Evolutionary conservation across 2,797 vertebrate genomes (phyloP).

Genomic region (Huso huso): DNA sequence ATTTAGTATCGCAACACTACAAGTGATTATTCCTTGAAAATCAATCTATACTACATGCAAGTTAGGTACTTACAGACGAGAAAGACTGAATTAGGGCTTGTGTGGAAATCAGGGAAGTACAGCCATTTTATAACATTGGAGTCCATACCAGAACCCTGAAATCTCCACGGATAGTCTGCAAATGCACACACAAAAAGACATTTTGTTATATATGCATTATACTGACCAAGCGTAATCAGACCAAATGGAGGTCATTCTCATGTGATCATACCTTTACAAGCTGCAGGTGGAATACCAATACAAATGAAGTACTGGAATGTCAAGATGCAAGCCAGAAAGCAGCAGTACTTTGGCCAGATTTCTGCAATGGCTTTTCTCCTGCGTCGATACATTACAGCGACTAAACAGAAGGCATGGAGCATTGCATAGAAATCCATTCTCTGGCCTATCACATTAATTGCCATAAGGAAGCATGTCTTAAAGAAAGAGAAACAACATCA

Average conservation of each 20-base stretch:
- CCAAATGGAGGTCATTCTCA: no score
- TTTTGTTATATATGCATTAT: no score
- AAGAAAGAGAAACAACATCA: no score
- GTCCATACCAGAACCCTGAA: slow-evolving; percentile 59
- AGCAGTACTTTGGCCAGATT: slow-evolving; percentile 97
- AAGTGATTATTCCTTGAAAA: no score
- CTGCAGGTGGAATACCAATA: slow-evolving; percentile 88
- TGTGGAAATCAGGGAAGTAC: slow-evolving; percentile 86
- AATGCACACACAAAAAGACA: slow-evolving; percentile 9
- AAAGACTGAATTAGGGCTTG: slow-evolving; percentile 74
- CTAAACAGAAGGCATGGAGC: slow-evolving; percentile 85
- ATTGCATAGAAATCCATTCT: slow-evolving; percentile 97
- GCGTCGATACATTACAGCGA: slow-evolving; percentile 79
- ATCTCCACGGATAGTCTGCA: slow-evolving; percentile 94
- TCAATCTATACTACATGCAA: no score
- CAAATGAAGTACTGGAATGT: slow-evolving; percentile 92
- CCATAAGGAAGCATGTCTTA: slow-evolving; percentile 90
- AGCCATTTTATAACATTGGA: slow-evolving; percentile 96
- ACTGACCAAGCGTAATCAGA: no score
- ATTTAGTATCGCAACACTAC: no score
- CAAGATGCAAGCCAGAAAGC: slow-evolving; percentile 86
- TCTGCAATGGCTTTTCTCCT: slow-evolving; percentile 95
- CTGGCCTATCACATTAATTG: slow-evolving; percentile 90
- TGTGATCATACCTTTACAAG: slow-evolving; percentile 75
- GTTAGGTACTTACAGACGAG: slow-evolving; percentile 78